Evolutionary conservation across 2,797 vertebrate genomes (phyloP).

Genomic region (Miichthys miiuy): DNA sequence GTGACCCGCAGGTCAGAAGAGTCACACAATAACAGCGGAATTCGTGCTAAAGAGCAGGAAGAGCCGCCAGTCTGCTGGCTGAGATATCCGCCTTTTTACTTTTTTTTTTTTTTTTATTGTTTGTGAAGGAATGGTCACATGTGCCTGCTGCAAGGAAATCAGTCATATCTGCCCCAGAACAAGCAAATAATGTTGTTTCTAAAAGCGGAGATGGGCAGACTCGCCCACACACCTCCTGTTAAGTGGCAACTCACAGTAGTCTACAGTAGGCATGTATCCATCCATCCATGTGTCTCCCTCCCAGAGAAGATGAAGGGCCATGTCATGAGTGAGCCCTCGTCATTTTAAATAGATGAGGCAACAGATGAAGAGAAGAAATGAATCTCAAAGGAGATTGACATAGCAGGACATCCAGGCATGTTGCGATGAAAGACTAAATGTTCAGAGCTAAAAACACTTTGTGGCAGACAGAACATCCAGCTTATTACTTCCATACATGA

Average conservation of each 20-base stretch:
- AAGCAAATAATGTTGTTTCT: slow-evolving; percentile 82
- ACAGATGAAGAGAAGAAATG: slow-evolving; percentile 70
- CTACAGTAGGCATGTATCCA: slow-evolving; percentile 68
- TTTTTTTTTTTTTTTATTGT: slow-evolving; percentile 68
- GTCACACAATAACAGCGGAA: slow-evolving; percentile 79
- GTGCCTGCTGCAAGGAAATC: slow-evolving; percentile 78
- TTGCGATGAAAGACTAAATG: slow-evolving; percentile 45
- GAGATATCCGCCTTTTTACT: slow-evolving; percentile 82
- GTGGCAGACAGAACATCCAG: slow-evolving; percentile 26
- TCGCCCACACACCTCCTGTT: slow-evolving; percentile 85
- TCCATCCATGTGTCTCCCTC: slow-evolving; percentile 71
- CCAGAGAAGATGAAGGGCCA: slow-evolving; percentile 64
- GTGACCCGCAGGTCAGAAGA: slow-evolving; percentile 69
- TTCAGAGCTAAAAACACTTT: slow-evolving; percentile 47
- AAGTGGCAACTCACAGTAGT: slow-evolving; percentile 73
- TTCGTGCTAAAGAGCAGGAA: slow-evolving; percentile 82
- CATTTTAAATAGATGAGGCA: slow-evolving; percentile 73
- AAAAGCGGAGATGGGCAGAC: slow-evolving; percentile 81
- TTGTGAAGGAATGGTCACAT: slow-evolving; percentile 78
- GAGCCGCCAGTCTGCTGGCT: slow-evolving; percentile 77
- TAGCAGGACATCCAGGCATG: slow-evolving; percentile 60
- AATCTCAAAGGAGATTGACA: slow-evolving; percentile 65
- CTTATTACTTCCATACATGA: slow-evolving; percentile 24
- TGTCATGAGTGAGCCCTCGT: slow-evolving; percentile 70
- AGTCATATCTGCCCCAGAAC: slow-evolving; percentile 81